Base-by-base conservation (phyloP, 2,797 vertebrate genomes). In the Philypnodon macrostomus region DNA sequence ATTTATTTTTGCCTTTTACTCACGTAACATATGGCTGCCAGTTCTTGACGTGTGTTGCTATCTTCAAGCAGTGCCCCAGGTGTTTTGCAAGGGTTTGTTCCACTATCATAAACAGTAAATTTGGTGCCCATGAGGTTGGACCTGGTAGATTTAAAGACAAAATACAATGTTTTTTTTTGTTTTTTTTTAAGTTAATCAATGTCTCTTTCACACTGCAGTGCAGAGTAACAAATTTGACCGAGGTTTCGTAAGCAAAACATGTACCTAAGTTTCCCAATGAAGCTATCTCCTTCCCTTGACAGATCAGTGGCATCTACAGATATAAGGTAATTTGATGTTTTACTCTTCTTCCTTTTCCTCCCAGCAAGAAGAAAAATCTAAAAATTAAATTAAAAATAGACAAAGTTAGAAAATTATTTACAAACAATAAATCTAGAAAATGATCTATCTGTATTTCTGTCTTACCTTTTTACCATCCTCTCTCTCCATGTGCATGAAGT, bases 121-220 rank as follows among this genome's bases (percentile, higher is more conserved):
- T 93, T 97, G 38, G 96, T 98, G 47, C 96, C 96, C 92, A 96
- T 96, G 50, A 98, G 89, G 80, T 98, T 99, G 63, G 96, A 98
- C 83, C 96, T 99, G 57, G 30, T 3, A 2, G 13, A 31, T 51
- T 0, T 17, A 58, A 11, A 62, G 30, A 27, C 12, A 0, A n/a
- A n/a, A n/a, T n/a, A n/a, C n/a, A n/a, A n/a, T n/a, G n/a, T n/a
- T n/a, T n/a, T n/a, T n/a, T n/a, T n/a, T n/a, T n/a, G n/a, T n/a
- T n/a, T n/a, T n/a, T n/a, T n/a, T n/a, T n/a, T n/a, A n/a, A n/a
- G n/a, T n/a, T n/a, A n/a, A n/a, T n/a, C n/a, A n/a, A n/a, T 18
- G 18, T 38, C 26, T 9, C 5, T 19, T n/a, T 38, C 36, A n/a
- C 7, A 38, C 13, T 12, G 7, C n/a, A n/a, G n/a, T n/a, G n/a